Percentiles rank a stretch among this genome's conserved stretches.
These are phyloP conservation scores for Bombycilla garrulus DNA, from an alignment of 2,113 vertebrate species.

Conservation along the genomic window DNA sequence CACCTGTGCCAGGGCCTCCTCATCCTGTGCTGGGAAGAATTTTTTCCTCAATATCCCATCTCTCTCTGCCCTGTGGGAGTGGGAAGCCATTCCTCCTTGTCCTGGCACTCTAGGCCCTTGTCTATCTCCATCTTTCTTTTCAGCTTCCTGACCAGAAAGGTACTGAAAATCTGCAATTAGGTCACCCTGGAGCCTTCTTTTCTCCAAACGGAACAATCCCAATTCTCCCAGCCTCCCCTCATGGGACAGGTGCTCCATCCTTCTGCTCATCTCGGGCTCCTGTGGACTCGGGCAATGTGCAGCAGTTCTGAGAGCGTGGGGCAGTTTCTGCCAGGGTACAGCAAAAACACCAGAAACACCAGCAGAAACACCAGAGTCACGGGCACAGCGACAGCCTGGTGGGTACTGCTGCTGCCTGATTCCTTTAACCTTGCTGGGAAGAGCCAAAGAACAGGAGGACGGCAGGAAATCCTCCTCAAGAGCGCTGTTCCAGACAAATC, in stretches of 20 bases:
- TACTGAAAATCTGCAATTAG: background rate
- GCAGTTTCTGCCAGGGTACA: background rate
- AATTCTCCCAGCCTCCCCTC: background rate
- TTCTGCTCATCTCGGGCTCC: background rate
- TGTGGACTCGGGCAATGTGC: background rate
- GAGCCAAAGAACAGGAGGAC: background rate
- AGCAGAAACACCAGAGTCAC: background rate
- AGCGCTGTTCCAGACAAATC: background rate
- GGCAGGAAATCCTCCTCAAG: no score
- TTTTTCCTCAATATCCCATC: no score
- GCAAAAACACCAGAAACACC: no score
- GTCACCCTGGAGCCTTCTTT: background rate
- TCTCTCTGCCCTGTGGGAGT: background rate
- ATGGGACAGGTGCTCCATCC: background rate
- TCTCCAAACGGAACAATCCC: background rate
- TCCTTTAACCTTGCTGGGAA: background rate
- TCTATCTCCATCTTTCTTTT: background rate
- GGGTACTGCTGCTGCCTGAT: background rate
- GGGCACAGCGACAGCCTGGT: no score
- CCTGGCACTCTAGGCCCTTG: background rate
- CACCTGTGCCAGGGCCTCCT: fast-evolving
- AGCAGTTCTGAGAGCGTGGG: background rate
- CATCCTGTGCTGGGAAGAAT: background rate
- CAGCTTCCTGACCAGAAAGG: background rate
- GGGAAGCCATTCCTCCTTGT: background rate